Base-by-base conservation (phyloP, 23 tunicate species). In the Trididemnum clinides region DNA sequence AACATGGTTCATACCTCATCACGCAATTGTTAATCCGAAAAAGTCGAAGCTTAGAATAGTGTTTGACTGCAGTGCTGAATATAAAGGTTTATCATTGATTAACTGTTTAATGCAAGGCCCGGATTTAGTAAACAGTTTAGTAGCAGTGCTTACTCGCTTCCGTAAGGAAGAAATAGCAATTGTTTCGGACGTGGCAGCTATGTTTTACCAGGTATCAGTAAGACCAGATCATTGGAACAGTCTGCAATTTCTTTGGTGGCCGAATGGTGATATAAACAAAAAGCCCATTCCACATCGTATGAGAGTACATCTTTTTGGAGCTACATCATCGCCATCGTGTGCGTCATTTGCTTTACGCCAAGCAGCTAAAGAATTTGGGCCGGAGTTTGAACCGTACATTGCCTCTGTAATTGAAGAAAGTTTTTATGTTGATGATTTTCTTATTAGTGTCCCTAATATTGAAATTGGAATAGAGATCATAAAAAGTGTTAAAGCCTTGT, bases 201-300 rank as follows among this genome's bases (percentile, higher is more conserved):
- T 87, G 85, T 80, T 79, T 49, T 49, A 87, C 75, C 86, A 87
- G 34, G 90, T 87, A n/a, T 70, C 33, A n/a, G 90, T 87, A 0
- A 10, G 76, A 27, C 80, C 78, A 0, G 38, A 51, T 27, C 75
- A 85, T 33, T 34, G 84, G 33, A 58, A 85, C 25, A 26, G 66
- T 23, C 34, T 85, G 21, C 64, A 84, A 29, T 82, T 62, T 77
- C 34, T 76, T 19, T 85, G 89, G 89, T 76, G 89, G 89, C 78
- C 78, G 1, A 75, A 57, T 0, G 84, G 82, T 1, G 82, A 77
- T 50, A 12, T 77, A 6, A 1, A 15, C 2, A 31, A 28, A 7
- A 27, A 44, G 27, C 64, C 82, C 18, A 21, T 12, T 4, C 1
- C 64, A 19, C 62, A 86, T 59, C 66, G 83, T 15, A 39, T 87